Evolutionary conservation across 2,888 invertebrate species (phyloP), one percentile per base, ranked within the genome.

Genomic region (Deilephila porcellus): DNA sequence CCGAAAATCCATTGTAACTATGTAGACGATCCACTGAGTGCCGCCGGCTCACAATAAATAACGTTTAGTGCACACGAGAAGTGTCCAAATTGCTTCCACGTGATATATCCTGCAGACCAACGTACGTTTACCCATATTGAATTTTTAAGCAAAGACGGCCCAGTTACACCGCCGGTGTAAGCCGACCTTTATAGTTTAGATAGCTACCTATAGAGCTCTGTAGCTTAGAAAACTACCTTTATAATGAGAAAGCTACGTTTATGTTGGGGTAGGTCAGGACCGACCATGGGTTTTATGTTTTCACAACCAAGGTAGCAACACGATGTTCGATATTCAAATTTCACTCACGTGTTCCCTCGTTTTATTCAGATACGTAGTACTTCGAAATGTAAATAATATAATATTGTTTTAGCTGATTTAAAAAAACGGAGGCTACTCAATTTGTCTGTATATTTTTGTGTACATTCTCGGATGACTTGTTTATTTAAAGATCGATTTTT

Each of bases 21-120:
- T 89, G 89, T 89, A 88, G 87, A 85, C 90, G 90, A 92, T 92
- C 90, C 88, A 90, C 87, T 88, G 91, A 92, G 91, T 91, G 90
- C 88, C 84, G 84, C 82, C 81, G 85, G 92, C 91, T 93, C 90
- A 91, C 90, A 91, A 93, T 93, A 93, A 93, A 93, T 93, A 93
- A 93, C 91, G 88, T 92, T 93, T 93, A 93, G 89, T 92, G 90
- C 90, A 85, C 85, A 83, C 82, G 89, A 90, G 90, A 93, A 92
- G 93, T 93, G 93, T 88, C 91, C 91, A 92, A 93, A 93, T 93
- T 93, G 93, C 93, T 93, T 92, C 87, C 90, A 88, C 90, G 92
- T 92, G 91, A 93, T 93, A 93, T 91, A 92, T 92, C 89, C 89
- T 82, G 78, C 86, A 86, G 88, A 82, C 85, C 88, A 87, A 88